phyloP scores from a whole-genome alignment of 2,888 invertebrate genomes.

The Dryocosmus kuriphilus region DNA sequence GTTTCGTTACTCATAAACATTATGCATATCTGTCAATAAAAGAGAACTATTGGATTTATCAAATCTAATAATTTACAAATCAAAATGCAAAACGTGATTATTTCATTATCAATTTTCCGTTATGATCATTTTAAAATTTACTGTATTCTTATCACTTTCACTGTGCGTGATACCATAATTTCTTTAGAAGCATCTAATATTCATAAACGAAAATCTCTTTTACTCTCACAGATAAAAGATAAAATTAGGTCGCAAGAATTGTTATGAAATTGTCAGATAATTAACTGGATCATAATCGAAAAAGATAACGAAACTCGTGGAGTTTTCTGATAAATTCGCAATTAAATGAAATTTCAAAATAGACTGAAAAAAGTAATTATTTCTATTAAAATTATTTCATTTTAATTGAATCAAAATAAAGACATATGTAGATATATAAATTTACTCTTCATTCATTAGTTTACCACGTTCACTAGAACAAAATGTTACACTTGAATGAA shows the following conservation, averaged over 20 bases:
- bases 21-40: background rate
- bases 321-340: background rate
- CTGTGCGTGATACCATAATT: background rate
- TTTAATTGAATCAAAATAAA: background rate
- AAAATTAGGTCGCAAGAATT: constrained; percentile 32
- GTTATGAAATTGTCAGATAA: constrained; percentile 15
- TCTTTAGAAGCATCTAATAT: constrained; percentile 2
- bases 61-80: background rate
- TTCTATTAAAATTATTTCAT: too few relatives aligned
- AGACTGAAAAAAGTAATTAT: background rate
- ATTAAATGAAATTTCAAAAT: background rate
- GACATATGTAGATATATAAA: background rate
- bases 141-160: background rate
- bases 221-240: constrained; percentile 10
- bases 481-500: too few relatives aligned
- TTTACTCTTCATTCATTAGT: background rate
- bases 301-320: background rate
- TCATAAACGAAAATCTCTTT: constrained; percentile 20
- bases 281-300: constrained; percentile 10
- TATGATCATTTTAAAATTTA: background rate
- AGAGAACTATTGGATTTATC: background rate
- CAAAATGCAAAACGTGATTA: background rate
- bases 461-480: too few relatives aligned
- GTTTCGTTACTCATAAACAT: background rate
- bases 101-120: background rate